Conservation (phyloP, 2,888 invertebrate species). For the Vanessa cardui region DNA sequence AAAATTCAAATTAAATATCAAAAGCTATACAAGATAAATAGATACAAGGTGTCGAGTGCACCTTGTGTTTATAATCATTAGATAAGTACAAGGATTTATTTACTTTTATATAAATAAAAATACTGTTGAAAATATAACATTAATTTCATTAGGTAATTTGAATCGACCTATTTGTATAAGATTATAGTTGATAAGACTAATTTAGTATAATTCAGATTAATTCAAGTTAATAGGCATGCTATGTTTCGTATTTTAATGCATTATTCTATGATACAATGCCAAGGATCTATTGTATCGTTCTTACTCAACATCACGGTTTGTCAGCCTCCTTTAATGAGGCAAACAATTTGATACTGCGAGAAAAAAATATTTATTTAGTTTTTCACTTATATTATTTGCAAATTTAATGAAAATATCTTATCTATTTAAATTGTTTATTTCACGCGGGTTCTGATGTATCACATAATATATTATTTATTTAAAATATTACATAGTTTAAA, state of each 20-base stretch:
- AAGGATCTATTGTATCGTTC: constrained; percentile 7
- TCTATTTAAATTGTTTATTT: too few species aligned
- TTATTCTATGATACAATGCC: constrained; percentile 27
- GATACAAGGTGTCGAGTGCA: too few species aligned
- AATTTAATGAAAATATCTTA: too few species aligned
- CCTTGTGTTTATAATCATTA: too few species aligned
- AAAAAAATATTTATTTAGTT: too few species aligned
- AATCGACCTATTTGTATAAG: constrained; percentile 10
- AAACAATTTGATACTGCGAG: background rate
- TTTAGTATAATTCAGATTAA: constrained; percentile 14
- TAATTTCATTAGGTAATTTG: background rate
- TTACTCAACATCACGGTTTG: background rate
- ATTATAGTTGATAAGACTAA: constrained; percentile 19
- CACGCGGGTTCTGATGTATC: too few species aligned
- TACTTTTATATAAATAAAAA: background rate
- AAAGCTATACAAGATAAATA: too few species aligned
- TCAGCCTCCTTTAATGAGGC: background rate
- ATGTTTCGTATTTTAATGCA: constrained; percentile 17
- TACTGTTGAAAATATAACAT: background rate
- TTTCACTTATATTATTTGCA: too few species aligned
- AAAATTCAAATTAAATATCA: too few species aligned
- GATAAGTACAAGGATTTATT: background rate
- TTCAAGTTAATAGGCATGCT: constrained; percentile 17
- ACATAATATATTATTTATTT: too few species aligned
- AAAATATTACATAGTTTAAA: too few species aligned